Percentiles rank a stretch among this genome's conserved stretches.
Evolutionary conservation across 2,113 vertebrate genomes (phyloP).

Genomic region (Nibea albiflora): DNA sequence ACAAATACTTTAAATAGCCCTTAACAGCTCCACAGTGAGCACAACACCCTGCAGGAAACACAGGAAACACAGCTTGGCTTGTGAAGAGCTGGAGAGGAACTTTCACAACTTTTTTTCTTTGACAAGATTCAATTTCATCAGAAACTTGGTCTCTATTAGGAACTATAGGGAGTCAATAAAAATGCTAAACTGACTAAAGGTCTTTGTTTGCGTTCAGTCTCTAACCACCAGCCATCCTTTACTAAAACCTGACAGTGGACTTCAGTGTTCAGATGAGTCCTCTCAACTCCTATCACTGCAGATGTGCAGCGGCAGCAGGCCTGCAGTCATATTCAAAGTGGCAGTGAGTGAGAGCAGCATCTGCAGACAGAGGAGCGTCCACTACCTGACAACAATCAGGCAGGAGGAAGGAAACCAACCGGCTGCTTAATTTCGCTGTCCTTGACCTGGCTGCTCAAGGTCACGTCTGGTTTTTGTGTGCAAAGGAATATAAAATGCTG

Average conservation of each 20-base stretch:
- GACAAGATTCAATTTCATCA: slow-evolving; percentile 16
- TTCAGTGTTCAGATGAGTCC: slow-evolving; percentile 24
- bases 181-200: slow-evolving; percentile 12
- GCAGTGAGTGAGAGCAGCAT: slow-evolving; percentile 59
- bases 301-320: slow-evolving; percentile 21
- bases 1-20: slow-evolving; percentile 52
- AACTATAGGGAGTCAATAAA: slow-evolving; percentile 27
- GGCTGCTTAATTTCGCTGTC: background rate
- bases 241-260: slow-evolving; percentile 1
- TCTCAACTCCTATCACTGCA: slow-evolving; percentile 42
- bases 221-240: background rate
- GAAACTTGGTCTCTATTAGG: background rate
- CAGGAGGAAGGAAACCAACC: slow-evolving; percentile 2
- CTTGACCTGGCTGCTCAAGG: background rate
- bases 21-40: slow-evolving; percentile 1
- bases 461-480: background rate
- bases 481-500: background rate
- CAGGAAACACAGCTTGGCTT: slow-evolving; percentile 9
- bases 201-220: background rate
- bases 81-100: slow-evolving; percentile 14
- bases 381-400: slow-evolving; percentile 19
- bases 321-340: slow-evolving; percentile 23
- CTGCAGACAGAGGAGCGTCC: slow-evolving; percentile 23
- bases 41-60: slow-evolving; percentile 24
- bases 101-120: background rate